Evolutionary conservation across 2,113 vertebrate species (phyloP).

Genomic region (Gallinago jamesoni): DNA sequence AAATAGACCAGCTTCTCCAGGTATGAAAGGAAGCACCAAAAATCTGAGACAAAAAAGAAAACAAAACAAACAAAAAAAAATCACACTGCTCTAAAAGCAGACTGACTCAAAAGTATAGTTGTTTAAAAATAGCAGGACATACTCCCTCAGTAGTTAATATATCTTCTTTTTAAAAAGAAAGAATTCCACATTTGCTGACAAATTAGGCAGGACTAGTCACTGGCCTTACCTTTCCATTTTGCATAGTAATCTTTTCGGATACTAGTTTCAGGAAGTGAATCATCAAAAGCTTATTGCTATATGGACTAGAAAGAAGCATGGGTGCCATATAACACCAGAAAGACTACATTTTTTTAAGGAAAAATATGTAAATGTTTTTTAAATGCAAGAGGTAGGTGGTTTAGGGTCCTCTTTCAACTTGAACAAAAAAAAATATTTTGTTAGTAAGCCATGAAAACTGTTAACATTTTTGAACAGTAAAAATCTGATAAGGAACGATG

Average conservation of each 20-base stretch:
- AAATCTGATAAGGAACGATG: constrained; percentile 30
- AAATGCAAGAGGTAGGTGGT: not conserved
- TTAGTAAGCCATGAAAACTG: not conserved
- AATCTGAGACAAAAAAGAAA: not conserved
- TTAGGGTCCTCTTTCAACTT: not conserved
- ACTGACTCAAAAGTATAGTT: not conserved
- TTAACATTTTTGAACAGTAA: not conserved
- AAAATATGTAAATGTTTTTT: not conserved
- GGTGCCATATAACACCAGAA: not conserved
- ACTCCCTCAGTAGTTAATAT: not conserved
- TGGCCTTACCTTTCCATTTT: not conserved
- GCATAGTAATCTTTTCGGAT: not conserved
- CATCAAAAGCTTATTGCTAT: not conserved
- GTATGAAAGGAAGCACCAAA: not conserved
- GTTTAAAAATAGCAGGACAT: not conserved
- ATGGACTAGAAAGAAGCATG: not conserved
- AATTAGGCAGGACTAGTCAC: not conserved
- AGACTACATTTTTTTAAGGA: not conserved
- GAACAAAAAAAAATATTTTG: not conserved
- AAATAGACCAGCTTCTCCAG: not conserved
- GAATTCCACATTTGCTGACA: not conserved
- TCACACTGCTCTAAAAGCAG: not conserved
- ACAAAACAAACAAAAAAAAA: not conserved
- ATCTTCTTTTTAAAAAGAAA: not conserved
- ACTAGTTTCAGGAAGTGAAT: not conserved